Conservation (phyloP, 2,888 invertebrate genomes). For the Cantharis flavilabris region DNA sequence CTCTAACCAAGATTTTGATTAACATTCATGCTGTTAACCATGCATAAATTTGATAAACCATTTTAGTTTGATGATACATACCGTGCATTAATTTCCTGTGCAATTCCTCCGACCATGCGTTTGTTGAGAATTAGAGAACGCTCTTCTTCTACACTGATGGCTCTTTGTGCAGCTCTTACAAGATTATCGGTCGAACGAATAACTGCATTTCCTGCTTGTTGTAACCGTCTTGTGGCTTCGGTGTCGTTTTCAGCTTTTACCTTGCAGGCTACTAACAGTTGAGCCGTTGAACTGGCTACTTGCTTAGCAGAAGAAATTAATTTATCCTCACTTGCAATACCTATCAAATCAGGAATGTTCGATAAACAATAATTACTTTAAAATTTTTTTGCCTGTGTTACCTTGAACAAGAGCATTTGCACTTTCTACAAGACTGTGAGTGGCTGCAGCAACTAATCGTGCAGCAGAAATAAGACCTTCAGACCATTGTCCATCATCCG, state of each 20-base stretch:
- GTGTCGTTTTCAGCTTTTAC: conserved; percentile 97
- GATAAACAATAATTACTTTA: not conserved
- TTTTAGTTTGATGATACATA: conserved; percentile 42
- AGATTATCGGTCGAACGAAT: conserved; percentile 97
- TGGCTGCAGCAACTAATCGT: conserved; percentile 93
- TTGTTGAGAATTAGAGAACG: conserved; percentile 87
- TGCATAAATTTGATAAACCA: not conserved
- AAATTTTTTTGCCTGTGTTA: not conserved
- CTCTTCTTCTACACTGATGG: conserved; percentile 90
- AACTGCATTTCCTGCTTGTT: conserved; percentile 94
- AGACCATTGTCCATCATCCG: conserved; percentile 98
- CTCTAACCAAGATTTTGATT: not conserved
- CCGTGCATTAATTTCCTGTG: conserved; percentile 92
- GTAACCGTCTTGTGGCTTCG: conserved; percentile 87
- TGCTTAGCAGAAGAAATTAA: conserved; percentile 95
- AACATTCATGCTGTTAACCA: conserved; percentile 11
- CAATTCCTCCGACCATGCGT: conserved; percentile 95
- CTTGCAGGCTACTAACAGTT: conserved; percentile 96
- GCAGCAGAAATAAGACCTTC: conserved; percentile 96
- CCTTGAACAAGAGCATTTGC: conserved; percentile 96
- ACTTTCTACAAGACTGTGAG: conserved; percentile 96
- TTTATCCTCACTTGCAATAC: conserved; percentile 88
- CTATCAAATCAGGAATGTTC: conserved; percentile 21
- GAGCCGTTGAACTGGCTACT: conserved; percentile 97
- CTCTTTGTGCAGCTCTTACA: conserved; percentile 91